Base-by-base conservation (phyloP, 2,888 invertebrate genomes). In the Melangyna quadrimaculata region DNA sequence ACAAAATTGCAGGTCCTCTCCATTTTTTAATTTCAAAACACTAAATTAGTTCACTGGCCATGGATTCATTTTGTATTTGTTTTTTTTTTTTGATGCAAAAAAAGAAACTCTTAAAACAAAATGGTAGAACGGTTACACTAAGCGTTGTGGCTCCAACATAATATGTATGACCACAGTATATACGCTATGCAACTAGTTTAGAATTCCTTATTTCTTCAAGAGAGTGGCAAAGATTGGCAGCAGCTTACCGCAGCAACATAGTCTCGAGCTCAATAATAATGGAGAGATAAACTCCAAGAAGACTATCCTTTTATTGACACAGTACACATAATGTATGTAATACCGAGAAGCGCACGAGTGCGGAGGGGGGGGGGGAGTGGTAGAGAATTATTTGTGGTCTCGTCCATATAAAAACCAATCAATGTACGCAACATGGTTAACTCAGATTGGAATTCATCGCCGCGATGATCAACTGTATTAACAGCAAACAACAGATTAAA, bases 381-480 rank as follows among this genome's bases (percentile, higher is more conserved):
- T n/a, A 48, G 35, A 37, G 35, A 59, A 59, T 59, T 59, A 59
- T 59, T 17, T 63, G 27, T 55, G 70, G 75, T 67, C 77, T 45
- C 17, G 67, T 67, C 73, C 78, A 73, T 81, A 86, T 81, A 86
- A 80, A 77, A 86, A 81, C 81, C 86, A 86, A 86, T 86, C 86
- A 81, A 81, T 86, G 86, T 86, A 78, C 77, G 86, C 86, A 86
- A 86, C 86, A 86, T 86, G 81, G 86, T 77, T 81, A 86, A 86
- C 86, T 73, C 70, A 69, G 57, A 81, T 86, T 86, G 86, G 86
- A 86, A 86, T 86, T 77, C 86, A 81, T 86, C 86, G 86, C 63
- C 70, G 69, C 72, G 86, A 81, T 86, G 81, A 86, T 86, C 86
- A 81, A 86, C 86, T 78, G 86, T 70, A 81, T 86, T 86, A 86